A percentile compares a stretch with the other conserved stretches of the same genome.
Evolutionary conservation across 2,113 vertebrate genomes (phyloP).

Genomic region (Tapirus terrestris): DNA sequence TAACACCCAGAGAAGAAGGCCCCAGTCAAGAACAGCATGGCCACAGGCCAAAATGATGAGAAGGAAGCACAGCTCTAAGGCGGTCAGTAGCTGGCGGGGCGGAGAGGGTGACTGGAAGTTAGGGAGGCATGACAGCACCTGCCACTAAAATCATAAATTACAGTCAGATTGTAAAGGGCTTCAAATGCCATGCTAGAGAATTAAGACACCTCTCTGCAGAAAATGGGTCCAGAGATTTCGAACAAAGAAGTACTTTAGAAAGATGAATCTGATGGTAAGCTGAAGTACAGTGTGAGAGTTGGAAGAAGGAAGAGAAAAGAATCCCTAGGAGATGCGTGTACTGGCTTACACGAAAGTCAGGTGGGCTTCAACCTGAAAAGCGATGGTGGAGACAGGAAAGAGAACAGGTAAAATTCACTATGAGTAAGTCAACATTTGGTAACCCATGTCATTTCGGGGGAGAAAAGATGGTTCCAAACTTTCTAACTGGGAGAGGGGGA

Average conservation of each 20-base stretch:
- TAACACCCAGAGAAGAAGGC: not conserved
- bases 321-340: rapidly evolving
- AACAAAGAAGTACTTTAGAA: not conserved
- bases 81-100: no score
- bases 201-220: not conserved
- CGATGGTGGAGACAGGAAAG: not conserved
- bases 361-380: not conserved
- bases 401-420: not conserved
- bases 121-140: not conserved
- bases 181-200: not conserved
- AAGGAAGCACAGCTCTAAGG: not conserved
- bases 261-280: not conserved
- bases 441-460: not conserved
- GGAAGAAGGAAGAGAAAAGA: not conserved
- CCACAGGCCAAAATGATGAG: not conserved
- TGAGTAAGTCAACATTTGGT: not conserved
- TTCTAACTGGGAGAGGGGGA: not conserved
- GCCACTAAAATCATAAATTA: not conserved
- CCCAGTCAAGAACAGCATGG: not conserved
- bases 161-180: not conserved
- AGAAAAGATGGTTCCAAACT: not conserved
- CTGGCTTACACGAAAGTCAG: not conserved
- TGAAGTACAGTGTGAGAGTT: not conserved
- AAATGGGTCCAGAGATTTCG: not conserved
- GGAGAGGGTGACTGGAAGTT: not conserved